phyloP scores from a whole-genome alignment of 2,113 vertebrate genomes.

The Cervus canadensis region DNA sequence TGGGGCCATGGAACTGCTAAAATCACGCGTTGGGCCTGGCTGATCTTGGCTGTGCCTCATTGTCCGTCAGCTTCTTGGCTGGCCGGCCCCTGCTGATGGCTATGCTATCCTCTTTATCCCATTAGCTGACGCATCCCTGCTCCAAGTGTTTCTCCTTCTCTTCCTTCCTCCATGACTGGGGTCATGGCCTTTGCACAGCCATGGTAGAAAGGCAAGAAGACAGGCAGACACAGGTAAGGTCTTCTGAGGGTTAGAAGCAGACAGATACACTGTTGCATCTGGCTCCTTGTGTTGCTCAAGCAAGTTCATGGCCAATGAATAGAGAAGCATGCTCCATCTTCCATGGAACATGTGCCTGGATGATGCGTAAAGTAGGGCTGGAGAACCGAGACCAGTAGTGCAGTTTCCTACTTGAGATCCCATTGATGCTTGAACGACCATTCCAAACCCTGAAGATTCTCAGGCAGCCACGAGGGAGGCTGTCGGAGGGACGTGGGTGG shows the following conservation, averaged over 20 bases:
- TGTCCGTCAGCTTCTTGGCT: neutral
- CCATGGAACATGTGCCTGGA: rapidly evolving
- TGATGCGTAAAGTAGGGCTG: neutral
- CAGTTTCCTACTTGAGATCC: neutral
- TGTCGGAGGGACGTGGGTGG: rapidly evolving
- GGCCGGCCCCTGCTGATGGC: rapidly evolving
- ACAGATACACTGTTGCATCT: rapidly evolving
- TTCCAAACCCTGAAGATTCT: neutral
- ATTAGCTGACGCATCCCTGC: too few species aligned
- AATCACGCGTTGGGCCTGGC: rapidly evolving
- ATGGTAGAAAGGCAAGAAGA: neutral
- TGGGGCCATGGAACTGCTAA: rapidly evolving
- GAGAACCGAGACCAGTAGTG: rapidly evolving
- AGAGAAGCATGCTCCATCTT: rapidly evolving
- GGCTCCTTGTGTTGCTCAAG: neutral
- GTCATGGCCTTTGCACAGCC: rapidly evolving
- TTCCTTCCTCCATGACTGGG: neutral
- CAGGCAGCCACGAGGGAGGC: too few species aligned
- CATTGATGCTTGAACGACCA: rapidly evolving
- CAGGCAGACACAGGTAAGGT: rapidly evolving
- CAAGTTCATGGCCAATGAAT: neutral
- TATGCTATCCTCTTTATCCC: rapidly evolving
- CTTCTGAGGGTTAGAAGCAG: neutral
- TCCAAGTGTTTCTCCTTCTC: rapidly evolving
- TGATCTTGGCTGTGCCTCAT: neutral